A percentile compares a stretch with the other conserved stretches of the same genome.
phyloP scores from a whole-genome alignment of 2,797 vertebrate genomes.

The Euphonia xanthogaster region DNA sequence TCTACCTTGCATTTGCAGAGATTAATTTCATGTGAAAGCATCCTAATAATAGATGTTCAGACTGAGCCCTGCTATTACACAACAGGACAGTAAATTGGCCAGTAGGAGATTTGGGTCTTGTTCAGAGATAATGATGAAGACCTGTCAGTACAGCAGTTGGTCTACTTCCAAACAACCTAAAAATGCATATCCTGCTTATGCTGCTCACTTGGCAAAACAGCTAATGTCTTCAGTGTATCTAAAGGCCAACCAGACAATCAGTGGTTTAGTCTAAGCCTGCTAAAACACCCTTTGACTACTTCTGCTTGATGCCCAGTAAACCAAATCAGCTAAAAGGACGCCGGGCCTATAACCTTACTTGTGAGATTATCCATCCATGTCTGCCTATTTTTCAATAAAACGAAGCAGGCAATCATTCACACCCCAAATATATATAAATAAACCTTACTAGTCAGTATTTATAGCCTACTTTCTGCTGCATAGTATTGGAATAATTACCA shows the following conservation, averaged over 20 bases:
- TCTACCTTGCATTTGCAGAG: neutral
- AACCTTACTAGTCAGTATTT: neutral
- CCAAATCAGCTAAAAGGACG: neutral
- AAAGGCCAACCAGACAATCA: neutral
- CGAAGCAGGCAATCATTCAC: neutral
- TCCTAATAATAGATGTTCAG: constrained; percentile 21
- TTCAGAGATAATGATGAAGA: constrained; percentile 7
- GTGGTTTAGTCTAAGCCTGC: neutral
- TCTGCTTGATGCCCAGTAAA: neutral
- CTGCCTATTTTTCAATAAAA: neutral
- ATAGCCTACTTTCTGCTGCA: neutral
- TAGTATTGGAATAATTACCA: too few species aligned
- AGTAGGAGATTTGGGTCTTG: neutral
- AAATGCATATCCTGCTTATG: neutral
- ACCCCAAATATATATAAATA: neutral
- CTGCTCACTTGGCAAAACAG: neutral
- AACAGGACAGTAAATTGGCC: constrained; percentile 24
- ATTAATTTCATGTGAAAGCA: constrained; percentile 39
- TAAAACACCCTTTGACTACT: neutral
- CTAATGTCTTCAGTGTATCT: rapidly evolving
- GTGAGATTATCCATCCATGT: neutral
- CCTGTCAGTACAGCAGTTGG: neutral
- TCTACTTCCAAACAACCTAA: neutral
- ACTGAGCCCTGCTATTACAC: neutral
- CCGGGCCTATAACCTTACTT: neutral